Evolutionary conservation across 2,113 vertebrate genomes (phyloP).

Genomic region (Sclerurus mexicanus): DNA sequence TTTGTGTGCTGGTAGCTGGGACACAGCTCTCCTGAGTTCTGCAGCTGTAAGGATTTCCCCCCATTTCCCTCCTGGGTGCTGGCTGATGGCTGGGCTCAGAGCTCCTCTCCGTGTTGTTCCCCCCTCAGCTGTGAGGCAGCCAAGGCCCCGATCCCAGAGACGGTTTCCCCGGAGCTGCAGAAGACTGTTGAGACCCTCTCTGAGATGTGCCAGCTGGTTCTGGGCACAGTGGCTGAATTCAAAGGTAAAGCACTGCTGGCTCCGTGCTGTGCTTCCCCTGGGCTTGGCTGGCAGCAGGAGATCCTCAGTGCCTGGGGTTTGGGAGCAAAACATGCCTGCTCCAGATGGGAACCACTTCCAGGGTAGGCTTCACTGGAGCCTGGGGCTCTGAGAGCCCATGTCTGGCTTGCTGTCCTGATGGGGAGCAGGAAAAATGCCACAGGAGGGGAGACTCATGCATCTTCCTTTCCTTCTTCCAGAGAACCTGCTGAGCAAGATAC

Average conservation of each 20-base stretch:
- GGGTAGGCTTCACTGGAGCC: not conserved
- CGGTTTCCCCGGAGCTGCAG: not conserved
- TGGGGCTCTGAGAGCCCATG: not conserved
- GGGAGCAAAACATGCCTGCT: rapidly evolving
- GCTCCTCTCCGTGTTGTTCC: not conserved
- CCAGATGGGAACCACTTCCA: rapidly evolving
- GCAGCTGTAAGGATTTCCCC: not conserved
- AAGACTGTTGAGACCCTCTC: not conserved
- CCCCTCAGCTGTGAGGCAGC: not conserved
- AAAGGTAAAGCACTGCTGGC: constrained; percentile 1
- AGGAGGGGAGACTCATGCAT: not conserved
- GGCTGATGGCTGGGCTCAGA: not conserved
- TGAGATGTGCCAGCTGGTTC: not conserved
- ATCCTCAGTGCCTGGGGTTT: not conserved
- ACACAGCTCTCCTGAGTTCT: not conserved
- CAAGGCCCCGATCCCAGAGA: rapidly evolving
- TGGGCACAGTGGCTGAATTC: not conserved
- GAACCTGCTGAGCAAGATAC: not conserved
- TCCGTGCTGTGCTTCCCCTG: rapidly evolving
- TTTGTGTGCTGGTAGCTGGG: not conserved
- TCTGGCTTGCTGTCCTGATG: not conserved
- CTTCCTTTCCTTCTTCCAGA: not conserved
- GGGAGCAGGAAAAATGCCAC: not conserved
- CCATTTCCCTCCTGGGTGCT: not conserved
- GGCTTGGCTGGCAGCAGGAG: rapidly evolving